Base-by-base conservation (phyloP, 2,113 vertebrate genomes). In the Pangasianodon gigas region DNA sequence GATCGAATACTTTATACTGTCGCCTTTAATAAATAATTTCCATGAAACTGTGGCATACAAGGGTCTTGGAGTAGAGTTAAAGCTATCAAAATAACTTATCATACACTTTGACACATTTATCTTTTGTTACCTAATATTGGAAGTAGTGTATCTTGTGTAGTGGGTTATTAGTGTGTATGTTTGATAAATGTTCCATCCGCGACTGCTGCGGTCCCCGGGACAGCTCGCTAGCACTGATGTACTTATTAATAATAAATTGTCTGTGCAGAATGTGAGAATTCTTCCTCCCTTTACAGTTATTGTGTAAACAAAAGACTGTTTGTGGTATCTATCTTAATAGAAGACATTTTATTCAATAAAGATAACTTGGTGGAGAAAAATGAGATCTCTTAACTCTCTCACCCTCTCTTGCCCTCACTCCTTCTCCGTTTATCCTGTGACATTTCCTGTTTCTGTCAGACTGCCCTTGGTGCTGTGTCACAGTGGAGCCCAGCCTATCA, bases 201-300 rank as follows among this genome's bases (percentile, higher is more conserved):
- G 94, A 95, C 94, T 94, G 94, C 93, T 95, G 95, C 89, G 92
- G 95, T 96, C 95, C 95, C 94, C 93, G 89, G 95, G 95, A 96
- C 95, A 96, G 95, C 94, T 94, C 95, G 94, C 94, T 95, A 94
- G 94, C 94, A 95, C 95, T 96, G 95, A 96, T 96, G 96, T 96
- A 96, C 95, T 96, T 96, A 96, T 96, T 96, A 96, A 96, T 96
- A 96, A 96, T 96, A 96, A 95, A 96, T 96, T 96, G 96, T 94
- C 89, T 87, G 93, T 88, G 94, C 96, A 93, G 94, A 96, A 95
- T 96, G 95, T 96, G 95, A 94, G 96, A 95, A 95, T 95, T 95
- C 94, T 94, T 94, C 94, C 94, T 95, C 95, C 95, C 95, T 95
- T 94, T 94, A 92, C 94, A 94, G 94, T 95, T 96, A 96, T 96